phyloP scores from a whole-genome alignment of 2,888 invertebrate species.

The Achlya flavicornis region DNA sequence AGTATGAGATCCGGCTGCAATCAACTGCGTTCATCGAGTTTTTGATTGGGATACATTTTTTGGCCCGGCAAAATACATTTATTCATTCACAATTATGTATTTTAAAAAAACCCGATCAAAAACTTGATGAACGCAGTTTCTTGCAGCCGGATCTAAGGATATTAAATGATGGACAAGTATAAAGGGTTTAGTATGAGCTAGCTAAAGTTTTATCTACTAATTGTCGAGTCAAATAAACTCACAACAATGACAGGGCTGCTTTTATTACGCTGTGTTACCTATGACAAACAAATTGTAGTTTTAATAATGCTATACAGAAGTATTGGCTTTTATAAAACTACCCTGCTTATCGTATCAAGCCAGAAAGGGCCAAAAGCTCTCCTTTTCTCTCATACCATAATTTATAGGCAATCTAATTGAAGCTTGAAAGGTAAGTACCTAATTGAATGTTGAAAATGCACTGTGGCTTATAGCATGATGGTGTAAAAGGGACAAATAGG shows the following conservation, averaged over 20 bases:
- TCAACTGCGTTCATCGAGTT: no score
- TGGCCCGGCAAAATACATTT: no score
- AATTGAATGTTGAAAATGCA: neutral
- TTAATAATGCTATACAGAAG: neutral
- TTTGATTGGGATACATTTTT: no score
- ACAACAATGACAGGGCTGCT: conserved; percentile 18
- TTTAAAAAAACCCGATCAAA: no score
- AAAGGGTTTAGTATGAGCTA: neutral
- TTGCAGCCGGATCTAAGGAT: no score
- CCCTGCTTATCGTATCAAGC: neutral
- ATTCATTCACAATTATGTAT: no score
- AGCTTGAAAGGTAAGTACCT: neutral
- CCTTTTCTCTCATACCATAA: neutral
- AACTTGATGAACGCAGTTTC: no score
- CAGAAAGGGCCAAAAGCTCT: neutral
- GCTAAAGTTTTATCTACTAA: conserved; percentile 19
- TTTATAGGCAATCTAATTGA: no score
- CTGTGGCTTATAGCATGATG: conserved; percentile 74
- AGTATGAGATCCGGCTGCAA: no score
- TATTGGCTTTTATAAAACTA: neutral
- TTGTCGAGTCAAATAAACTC: conserved; percentile 17
- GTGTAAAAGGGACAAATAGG: conserved; percentile 50
- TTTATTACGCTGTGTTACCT: conserved; percentile 27
- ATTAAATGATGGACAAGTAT: neutral
- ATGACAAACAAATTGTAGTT: conserved; percentile 13